Evolutionary conservation across 2,797 vertebrate genomes (phyloP), one percentile per base, ranked within the genome.

Genomic region (Aphelocoma californica): DNA sequence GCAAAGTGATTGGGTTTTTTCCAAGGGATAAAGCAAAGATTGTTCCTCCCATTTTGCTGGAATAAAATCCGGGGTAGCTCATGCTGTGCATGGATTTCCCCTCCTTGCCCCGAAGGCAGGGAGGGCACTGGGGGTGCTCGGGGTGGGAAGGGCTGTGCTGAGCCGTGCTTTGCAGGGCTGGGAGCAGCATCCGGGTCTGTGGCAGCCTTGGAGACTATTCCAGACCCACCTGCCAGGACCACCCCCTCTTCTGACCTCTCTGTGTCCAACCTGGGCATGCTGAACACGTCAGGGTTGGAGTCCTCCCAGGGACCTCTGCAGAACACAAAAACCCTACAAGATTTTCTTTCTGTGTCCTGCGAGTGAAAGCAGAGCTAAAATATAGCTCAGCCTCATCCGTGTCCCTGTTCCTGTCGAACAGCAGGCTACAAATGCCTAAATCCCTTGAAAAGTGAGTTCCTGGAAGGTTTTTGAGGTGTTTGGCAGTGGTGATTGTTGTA

Each of bases 111-210:
- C 18, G 4, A 20, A 50, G 20, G 5, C 50, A 19, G 29, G 4
- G 26, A 40, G n/a, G n/a, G n/a, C n/a, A 19, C 29, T 44, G 31
- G 21, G 13, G 61, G 14, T 17, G n/a, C 31, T 1, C 3, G 29
- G 42, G 42, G 18, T 10, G 18, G 6, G 31, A 36, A 53, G 67
- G 45, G 50, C 34, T n/a, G 28, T 7, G 36, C 36, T 26, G 64
- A 58, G 53, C 53, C 0, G 0, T 14, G 26, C 12, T 47, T 53
- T 53, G 80, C 0, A 18, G 62, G 24, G 0, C 17, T 29, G 64
- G 57, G n/a, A 74, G 36, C 53, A 36, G 69, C 15, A 66, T 18
- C 48, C 3, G 1, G 7, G 0, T 13, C 69, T 50, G 48, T 9
- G 32, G 16, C 28, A 83, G 38, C 53, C 14, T 47, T 18, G 0